Conservation (phyloP, 2,888 invertebrate genomes). For the Hyles lineata region DNA sequence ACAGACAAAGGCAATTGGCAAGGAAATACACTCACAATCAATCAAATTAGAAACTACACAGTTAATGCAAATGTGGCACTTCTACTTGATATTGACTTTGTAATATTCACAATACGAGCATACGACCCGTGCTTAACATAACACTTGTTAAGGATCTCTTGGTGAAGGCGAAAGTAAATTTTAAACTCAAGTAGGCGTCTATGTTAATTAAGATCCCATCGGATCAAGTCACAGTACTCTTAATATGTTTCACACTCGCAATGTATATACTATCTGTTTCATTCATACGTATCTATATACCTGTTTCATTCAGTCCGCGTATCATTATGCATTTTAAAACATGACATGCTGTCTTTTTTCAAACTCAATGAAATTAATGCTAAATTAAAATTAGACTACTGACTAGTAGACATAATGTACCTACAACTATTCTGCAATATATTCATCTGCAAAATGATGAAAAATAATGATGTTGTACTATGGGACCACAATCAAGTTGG, state of each 20-base stretch:
- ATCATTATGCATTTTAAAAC: background rate
- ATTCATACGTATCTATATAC: too few species aligned
- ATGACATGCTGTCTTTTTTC: slow-evolving; percentile 8
- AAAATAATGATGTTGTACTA: background rate
- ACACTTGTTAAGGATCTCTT: background rate
- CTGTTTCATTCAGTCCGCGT: slow-evolving; percentile 7
- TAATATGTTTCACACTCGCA: background rate
- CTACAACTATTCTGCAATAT: slow-evolving; percentile 53
- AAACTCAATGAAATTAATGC: slow-evolving; percentile 39
- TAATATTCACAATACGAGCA: background rate
- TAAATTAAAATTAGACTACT: slow-evolving; percentile 64
- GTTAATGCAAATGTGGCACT: background rate
- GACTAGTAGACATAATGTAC: slow-evolving; percentile 74
- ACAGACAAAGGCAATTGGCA: slow-evolving; percentile 33
- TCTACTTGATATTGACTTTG: background rate
- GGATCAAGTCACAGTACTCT: background rate
- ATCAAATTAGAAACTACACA: background rate
- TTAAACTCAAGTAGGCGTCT: background rate
- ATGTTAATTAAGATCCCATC: background rate
- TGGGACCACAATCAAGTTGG: background rate
- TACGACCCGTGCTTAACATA: background rate
- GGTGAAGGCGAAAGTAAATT: background rate
- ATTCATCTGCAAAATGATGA: background rate
- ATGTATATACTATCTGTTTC: too few species aligned
- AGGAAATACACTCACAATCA: slow-evolving; percentile 33